Percentiles rank a stretch among this genome's conserved stretches.
Conservation (phyloP, 2,888 invertebrate genomes). For the Idaea aversata region DNA sequence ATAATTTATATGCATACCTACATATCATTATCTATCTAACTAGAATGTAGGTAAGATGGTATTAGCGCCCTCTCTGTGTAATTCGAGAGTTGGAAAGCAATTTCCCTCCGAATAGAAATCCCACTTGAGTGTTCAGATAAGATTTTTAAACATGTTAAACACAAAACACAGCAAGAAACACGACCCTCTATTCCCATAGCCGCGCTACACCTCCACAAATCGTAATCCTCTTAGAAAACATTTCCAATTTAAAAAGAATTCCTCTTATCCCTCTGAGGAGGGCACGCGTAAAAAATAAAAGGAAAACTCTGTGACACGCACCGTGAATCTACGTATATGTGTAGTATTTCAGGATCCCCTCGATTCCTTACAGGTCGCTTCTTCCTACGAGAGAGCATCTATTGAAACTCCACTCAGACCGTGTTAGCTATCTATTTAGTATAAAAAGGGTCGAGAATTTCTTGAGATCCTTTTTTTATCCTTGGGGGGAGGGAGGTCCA, state of each 20-base stretch:
- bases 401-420: constrained; percentile 80
- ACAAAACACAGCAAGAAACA: constrained; percentile 57
- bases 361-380: constrained; percentile 78
- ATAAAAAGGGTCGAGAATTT: constrained; percentile 79
- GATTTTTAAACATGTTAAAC: constrained; percentile 57
- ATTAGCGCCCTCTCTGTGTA: not conserved
- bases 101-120: constrained; percentile 21
- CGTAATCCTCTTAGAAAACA: constrained; percentile 81
- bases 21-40: not conserved
- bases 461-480: constrained; percentile 77
- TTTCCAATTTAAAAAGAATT: constrained; percentile 81
- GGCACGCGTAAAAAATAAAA: constrained; percentile 78
- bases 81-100: not conserved
- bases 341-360: constrained; percentile 63
- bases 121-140: constrained; percentile 44
- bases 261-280: constrained; percentile 75
- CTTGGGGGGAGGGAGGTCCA: constrained; percentile 46
- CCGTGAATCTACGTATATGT: constrained; percentile 46
- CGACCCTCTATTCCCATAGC: constrained; percentile 66
- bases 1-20: not conserved
- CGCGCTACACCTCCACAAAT: constrained; percentile 74
- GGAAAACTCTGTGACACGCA: constrained; percentile 73
- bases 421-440: constrained; percentile 81
- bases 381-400: constrained; percentile 77
- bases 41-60: not conserved